Conservation (phyloP, 2,797 vertebrate genomes). For the Adelosebastes latens region DNA sequence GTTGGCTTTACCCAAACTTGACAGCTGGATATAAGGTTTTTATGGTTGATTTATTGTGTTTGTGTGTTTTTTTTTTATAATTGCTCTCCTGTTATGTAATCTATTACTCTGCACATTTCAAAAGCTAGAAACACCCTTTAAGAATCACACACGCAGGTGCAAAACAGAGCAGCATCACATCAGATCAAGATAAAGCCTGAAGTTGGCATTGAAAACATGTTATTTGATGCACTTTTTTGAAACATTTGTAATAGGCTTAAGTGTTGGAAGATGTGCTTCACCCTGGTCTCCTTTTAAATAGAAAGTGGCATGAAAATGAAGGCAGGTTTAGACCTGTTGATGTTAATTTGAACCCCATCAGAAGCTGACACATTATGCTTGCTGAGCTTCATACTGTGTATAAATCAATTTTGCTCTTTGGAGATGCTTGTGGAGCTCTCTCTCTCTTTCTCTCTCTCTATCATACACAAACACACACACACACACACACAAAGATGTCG, state of each 20-base stretch:
- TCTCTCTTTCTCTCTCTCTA: not conserved
- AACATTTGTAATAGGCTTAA: not conserved
- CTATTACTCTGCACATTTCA: not conserved
- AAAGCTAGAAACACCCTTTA: conserved; percentile 2
- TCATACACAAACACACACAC: not conserved
- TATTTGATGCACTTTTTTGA: not conserved
- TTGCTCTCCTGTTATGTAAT: not conserved
- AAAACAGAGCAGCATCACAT: not conserved
- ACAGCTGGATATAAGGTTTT: not conserved
- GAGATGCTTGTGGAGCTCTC: conserved; percentile 10
- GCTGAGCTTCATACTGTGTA: conserved; percentile 22
- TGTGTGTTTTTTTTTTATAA: not conserved
- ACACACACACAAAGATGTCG: not conserved
- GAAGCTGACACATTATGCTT: not conserved
- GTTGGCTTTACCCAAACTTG: not conserved
- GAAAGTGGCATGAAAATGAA: not conserved
- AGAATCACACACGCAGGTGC: not conserved
- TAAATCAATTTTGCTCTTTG: conserved; percentile 36
- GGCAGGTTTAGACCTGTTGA: not conserved
- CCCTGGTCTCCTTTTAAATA: not conserved
- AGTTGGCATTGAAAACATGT: not conserved
- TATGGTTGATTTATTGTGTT: not conserved
- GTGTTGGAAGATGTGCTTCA: not conserved
- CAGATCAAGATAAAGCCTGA: not conserved
- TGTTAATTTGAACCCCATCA: conserved; percentile 8